Conservation (phyloP, 2,113 vertebrate species). For the Siniperca chuatsi region DNA sequence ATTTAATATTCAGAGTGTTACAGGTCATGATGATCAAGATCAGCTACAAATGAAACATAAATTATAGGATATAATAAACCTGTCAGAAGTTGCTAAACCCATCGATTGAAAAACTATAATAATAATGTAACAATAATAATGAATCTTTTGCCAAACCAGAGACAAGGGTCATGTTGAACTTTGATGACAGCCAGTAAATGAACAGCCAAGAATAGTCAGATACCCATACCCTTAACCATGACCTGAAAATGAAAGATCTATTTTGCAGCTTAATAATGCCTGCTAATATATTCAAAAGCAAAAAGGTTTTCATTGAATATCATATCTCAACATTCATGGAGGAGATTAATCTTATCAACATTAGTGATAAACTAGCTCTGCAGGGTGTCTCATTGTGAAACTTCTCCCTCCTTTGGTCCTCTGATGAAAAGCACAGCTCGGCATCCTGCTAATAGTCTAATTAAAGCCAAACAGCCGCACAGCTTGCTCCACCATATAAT, state of each 20-base stretch:
- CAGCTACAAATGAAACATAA: not conserved
- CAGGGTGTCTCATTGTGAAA: constrained; percentile 54
- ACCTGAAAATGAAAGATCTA: constrained; percentile 31
- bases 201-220: not conserved
- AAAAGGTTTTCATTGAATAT: constrained; percentile 50
- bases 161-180: constrained; percentile 21
- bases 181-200: constrained; percentile 2
- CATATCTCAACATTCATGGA: constrained; percentile 45
- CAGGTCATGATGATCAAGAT: constrained; percentile 5
- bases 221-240: not conserved
- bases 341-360: constrained; percentile 59
- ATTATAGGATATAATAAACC: constrained; percentile 23
- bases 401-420: constrained; percentile 53
- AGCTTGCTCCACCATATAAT: constrained; percentile 66
- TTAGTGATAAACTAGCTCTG: constrained; percentile 53
- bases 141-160: constrained; percentile 9
- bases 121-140: not conserved
- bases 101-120: not conserved
- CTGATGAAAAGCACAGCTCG: constrained; percentile 64
- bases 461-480: constrained; percentile 73
- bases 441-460: constrained; percentile 75
- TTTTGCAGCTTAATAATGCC: constrained; percentile 28
- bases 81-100: not conserved
- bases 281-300: constrained; percentile 46
- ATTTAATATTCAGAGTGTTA: constrained; percentile 15